These are phyloP conservation scores for Phrixothrix hirtus DNA, from an alignment of 2,888 invertebrate genomes.

Conservation along the genomic window DNA sequence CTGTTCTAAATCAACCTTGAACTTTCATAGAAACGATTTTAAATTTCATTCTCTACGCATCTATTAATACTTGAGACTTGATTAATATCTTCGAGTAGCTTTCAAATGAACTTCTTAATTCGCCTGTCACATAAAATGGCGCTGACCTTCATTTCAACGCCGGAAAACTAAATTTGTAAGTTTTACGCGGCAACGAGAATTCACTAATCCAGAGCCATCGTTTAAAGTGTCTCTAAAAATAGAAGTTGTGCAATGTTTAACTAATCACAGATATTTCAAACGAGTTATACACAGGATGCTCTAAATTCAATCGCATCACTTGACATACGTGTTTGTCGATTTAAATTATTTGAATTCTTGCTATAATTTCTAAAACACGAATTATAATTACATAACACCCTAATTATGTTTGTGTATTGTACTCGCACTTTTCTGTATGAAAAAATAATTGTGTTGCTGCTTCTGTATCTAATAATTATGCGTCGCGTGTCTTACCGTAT, in stretches of 20 bases:
- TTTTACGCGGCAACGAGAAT: neutral
- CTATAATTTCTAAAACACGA: neutral
- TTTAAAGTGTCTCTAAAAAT: conserved; percentile 7
- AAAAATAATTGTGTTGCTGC: too few species aligned
- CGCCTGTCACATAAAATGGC: conserved; percentile 8
- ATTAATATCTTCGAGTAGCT: conserved; percentile 12
- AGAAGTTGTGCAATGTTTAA: conserved; percentile 7
- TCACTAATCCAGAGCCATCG: neutral
- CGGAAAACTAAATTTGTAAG: neutral
- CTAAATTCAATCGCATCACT: neutral
- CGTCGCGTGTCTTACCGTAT: too few species aligned
- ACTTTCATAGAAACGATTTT: conserved; percentile 30
- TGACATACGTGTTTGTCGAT: too few species aligned
- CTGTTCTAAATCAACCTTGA: conserved; percentile 41
- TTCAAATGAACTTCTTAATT: conserved; percentile 11
- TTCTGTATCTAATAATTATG: too few species aligned
- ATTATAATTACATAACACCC: too few species aligned
- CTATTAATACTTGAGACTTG: conserved; percentile 11
- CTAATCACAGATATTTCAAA: neutral
- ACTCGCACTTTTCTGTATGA: neutral
- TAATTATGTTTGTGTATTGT: neutral
- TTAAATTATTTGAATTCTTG: too few species aligned
- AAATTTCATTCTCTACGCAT: conserved; percentile 17
- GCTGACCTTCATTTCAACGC: conserved; percentile 2
- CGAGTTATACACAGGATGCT: neutral